Percentiles rank a stretch among this genome's conserved stretches.
These are phyloP conservation scores for Tragelaphus oryx DNA, from an alignment of 2,797 vertebrate genomes.

Conservation along the genomic window DNA sequence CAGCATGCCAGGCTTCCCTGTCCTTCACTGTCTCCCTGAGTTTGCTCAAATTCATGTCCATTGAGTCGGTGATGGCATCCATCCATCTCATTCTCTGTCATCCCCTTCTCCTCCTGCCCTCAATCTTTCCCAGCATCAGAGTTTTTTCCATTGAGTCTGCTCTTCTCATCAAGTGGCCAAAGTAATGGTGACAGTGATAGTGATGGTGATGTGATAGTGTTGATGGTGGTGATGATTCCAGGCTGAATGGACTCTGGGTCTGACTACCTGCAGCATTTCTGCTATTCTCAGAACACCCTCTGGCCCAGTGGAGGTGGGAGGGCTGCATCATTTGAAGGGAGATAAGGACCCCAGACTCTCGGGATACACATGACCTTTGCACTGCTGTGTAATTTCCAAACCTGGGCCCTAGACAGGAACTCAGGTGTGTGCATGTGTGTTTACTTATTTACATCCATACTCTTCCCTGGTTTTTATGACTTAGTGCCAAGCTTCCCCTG, in stretches of 20 bases:
- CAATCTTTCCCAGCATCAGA: background rate
- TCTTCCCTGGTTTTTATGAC: conserved; percentile 58
- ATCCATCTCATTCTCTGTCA: background rate
- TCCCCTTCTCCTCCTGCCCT: background rate
- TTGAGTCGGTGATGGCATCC: background rate
- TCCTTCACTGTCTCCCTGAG: background rate
- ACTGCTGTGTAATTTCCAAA: background rate
- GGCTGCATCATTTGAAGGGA: background rate
- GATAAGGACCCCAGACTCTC: background rate
- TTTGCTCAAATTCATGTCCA: background rate
- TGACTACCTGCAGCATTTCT: background rate
- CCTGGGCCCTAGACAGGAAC: background rate
- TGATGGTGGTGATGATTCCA: background rate
- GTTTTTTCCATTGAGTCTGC: background rate
- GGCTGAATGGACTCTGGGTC: background rate
- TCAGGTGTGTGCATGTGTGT: background rate
- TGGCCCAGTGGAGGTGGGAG: background rate
- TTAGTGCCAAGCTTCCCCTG: conserved; percentile 47
- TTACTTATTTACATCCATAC: background rate
- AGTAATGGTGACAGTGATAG: fast-evolving
- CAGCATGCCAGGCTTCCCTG: background rate
- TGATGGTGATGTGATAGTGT: fast-evolving
- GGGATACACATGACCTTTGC: conserved; percentile 49
- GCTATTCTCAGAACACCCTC: background rate
- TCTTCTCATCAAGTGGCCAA: background rate